A percentile compares a stretch with the other conserved stretches of the same genome.
These are phyloP conservation scores for Coreoperca whiteheadi DNA, from an alignment of 2,113 vertebrate species.

Conservation along the genomic window DNA sequence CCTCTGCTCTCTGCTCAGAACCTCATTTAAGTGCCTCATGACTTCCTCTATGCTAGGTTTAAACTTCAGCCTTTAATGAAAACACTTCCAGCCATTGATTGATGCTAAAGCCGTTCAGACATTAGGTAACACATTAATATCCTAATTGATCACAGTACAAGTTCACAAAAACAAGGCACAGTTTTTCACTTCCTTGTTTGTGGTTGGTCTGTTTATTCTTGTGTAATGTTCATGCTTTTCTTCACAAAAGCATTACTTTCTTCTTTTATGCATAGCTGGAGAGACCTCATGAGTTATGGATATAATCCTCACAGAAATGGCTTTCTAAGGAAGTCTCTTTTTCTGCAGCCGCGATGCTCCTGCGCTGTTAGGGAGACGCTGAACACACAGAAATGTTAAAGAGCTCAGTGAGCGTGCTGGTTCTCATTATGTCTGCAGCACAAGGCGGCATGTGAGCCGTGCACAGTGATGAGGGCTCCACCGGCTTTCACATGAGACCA, in stretches of 20 bases:
- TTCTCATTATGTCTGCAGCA: slow-evolving; percentile 69
- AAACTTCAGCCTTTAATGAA: not conserved
- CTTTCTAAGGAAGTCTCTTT: not conserved
- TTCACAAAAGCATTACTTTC: not conserved
- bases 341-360: slow-evolving; percentile 6
- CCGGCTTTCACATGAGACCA: slow-evolving; percentile 57
- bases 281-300: not conserved
- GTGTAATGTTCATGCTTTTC: not conserved
- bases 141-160: not conserved
- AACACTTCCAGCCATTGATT: not conserved
- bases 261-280: not conserved
- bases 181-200: not conserved
- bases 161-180: not conserved
- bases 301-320: not conserved
- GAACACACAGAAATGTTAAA: slow-evolving; percentile 56
- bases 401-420: slow-evolving; percentile 64
- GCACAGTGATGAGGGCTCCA: slow-evolving; percentile 48
- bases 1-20: too few relatives aligned
- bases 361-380: slow-evolving; percentile 15
- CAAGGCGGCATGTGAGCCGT: slow-evolving; percentile 68
- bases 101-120: not conserved
- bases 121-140: not conserved
- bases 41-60: not conserved
- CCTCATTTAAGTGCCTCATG: not conserved
- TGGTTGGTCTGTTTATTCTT: not conserved